Evolutionary conservation across 2,888 invertebrate species (phyloP), one percentile per base, ranked within the genome.

Genomic region (Thereva unica): DNA sequence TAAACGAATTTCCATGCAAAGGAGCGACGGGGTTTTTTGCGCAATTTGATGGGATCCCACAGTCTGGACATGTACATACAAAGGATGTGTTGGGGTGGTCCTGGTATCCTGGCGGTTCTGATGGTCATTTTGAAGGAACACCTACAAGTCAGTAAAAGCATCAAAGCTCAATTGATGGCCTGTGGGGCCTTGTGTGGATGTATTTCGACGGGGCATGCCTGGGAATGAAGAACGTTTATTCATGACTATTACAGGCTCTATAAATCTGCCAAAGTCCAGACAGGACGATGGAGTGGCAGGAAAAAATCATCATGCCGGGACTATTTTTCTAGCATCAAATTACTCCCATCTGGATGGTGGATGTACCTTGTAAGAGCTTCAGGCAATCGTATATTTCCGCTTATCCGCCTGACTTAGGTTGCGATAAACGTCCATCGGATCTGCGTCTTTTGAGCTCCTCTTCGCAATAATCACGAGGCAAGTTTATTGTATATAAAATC

Each of bases 201-300:
- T 23, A 12, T 49, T 47, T 47, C 37, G 45, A 49, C 59, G 49
- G 49, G 12, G 47, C 37, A 47, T 23, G 23, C 23, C 2, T 23
- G 23, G 23, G 10, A 12, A 59, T 38, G 47, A 38, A 38, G 38
- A 8, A 35, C 59, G 47, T 35, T 59, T 59, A 59, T 49, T 49
- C 59, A 59, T 40, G 47, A 37, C 59, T 49, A 59, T 59, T 59
- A 59, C 47, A 59, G 37, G 23, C 55, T 38, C 59, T 37, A 59
- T 59, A 59, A 59, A 59, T 59, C 59, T 59, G 59, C 59, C 59
- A 59, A 59, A 38, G 45, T 59, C 34, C 40, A 38, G 45, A 8
- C 12, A 4, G 47, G 45, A 23, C 37, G 23, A 45, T 59, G 47
- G 47, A 59, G 49, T 42, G 34, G 23, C 23, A 47, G 38, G 47